Percentiles rank a stretch among this genome's conserved stretches.
phyloP scores from a whole-genome alignment of 2,888 invertebrate genomes.

The Mesoligia furuncula region DNA sequence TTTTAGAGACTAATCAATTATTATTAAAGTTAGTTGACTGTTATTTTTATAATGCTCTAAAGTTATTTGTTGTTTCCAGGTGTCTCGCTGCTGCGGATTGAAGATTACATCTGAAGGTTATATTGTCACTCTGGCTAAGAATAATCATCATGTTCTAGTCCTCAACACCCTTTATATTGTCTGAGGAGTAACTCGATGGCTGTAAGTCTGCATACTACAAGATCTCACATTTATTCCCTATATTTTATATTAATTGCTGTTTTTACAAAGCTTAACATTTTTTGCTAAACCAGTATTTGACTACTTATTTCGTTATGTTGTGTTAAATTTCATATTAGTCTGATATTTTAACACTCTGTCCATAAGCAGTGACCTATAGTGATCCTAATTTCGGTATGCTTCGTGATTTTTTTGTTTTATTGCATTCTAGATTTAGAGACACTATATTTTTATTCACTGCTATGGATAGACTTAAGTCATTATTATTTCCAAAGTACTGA shows the following conservation, averaged over 20 bases:
- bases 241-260: slow-evolving; percentile 90
- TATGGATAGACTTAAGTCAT: slow-evolving; percentile 85
- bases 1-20: not conserved
- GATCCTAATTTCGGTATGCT: slow-evolving; percentile 77
- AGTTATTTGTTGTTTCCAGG: slow-evolving; percentile 90
- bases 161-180: slow-evolving; percentile 98
- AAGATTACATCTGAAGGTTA: slow-evolving; percentile 99
- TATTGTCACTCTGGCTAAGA: slow-evolving; percentile 98
- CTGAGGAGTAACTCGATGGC: slow-evolving; percentile 92
- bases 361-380: slow-evolving; percentile 83
- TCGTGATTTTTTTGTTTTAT: slow-evolving; percentile 79
- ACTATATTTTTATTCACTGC: slow-evolving; percentile 81
- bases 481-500: slow-evolving; percentile 89
- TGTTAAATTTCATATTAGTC: slow-evolving; percentile 88
- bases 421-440: slow-evolving; percentile 79
- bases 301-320: slow-evolving; percentile 87
- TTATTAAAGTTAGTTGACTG: not conserved
- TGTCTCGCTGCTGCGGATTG: slow-evolving; percentile 99
- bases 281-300: slow-evolving; percentile 91
- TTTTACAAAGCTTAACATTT: slow-evolving; percentile 89
- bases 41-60: slow-evolving; percentile 7
- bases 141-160: slow-evolving; percentile 99
- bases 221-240: slow-evolving; percentile 91
- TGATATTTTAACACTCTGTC: slow-evolving; percentile 82
- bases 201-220: slow-evolving; percentile 91